A percentile compares a stretch with the other conserved stretches of the same genome.
These are phyloP conservation scores for Varecia variegata DNA, from an alignment of 2,797 vertebrate genomes.

Conservation along the genomic window DNA sequence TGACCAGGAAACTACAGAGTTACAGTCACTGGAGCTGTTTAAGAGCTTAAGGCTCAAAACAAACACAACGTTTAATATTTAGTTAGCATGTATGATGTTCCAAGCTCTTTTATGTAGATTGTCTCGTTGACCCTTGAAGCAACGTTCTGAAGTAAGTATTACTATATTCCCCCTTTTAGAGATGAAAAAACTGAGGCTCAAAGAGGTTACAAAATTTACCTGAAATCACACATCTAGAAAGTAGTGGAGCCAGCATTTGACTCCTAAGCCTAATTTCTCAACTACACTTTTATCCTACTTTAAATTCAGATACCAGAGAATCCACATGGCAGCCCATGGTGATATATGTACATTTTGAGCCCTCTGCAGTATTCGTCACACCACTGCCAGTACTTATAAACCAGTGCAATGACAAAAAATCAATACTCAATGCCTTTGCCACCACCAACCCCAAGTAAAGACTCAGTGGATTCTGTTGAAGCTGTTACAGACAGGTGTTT, in stretches of 20 bases:
- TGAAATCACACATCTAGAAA: not conserved
- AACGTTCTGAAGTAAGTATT: not conserved
- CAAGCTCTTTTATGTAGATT: not conserved
- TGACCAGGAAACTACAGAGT: not conserved
- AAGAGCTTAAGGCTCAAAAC: not conserved
- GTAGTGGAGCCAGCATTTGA: not conserved
- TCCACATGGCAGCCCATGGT: not conserved
- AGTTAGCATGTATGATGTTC: not conserved
- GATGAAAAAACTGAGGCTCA: not conserved
- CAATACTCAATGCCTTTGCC: not conserved
- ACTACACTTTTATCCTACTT: not conserved
- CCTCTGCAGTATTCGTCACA: not conserved
- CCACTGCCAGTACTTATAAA: not conserved
- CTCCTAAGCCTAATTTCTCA: not conserved
- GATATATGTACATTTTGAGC: not conserved
- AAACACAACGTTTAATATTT: conserved; percentile 10
- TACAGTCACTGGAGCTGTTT: not conserved
- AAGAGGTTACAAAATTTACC: not conserved
- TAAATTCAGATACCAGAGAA: not conserved
- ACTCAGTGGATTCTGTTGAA: not conserved
- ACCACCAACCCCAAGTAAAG: not conserved
- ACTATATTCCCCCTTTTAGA: not conserved
- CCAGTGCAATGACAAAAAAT: conserved; percentile 5
- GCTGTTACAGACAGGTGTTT: not conserved
- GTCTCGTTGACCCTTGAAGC: not conserved